Base-by-base conservation (phyloP, 2,888 invertebrate species). In the Nomada lathburiana region DNA sequence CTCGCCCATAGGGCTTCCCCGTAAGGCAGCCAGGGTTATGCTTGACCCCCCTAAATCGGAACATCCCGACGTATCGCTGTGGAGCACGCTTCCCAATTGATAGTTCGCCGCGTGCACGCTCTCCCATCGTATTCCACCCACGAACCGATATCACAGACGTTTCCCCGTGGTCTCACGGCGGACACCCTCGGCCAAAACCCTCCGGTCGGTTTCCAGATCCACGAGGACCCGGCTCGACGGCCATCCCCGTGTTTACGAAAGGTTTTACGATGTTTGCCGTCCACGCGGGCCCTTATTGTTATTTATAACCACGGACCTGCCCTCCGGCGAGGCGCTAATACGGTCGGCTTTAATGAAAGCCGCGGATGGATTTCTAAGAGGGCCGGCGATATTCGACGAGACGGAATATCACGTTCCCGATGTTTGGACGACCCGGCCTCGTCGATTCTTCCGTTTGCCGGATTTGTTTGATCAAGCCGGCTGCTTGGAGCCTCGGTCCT, bases 61-160 rank as follows among this genome's bases (percentile, higher is more conserved):
- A 91, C 88, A 88, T 91, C 89, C 91, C 83, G 75, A 57, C 80
- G 88, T 87, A 83, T 80, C 83, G 85, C 83, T 85, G 78, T 85
- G 65, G 82, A 87, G 88, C 91, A 91, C 91, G 91, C 85, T 88
- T 89, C 84, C 85, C 88, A 88, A 89, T 88, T 87, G 86, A 88
- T 86, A 87, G 87, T 86, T 85, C 88, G 70, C 71, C 59, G 42
- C 60, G 86, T 70, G 73, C 79, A 63, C 62, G 77, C 76, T 83
- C 23, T 84, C 64, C 77, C 20, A 67, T 44, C 72, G 76, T 87
- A 87, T 87, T 88, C 86, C 72, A 64, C 52, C 72, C 83, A 87
- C 87, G 86, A 77, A 84, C 77, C 80, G 86, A 80, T 84, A 88
- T 82, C 77, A 80, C 60, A 60, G 70, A 67, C n/a, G 72, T 50